Percentiles rank a stretch among this genome's conserved stretches.
Conservation (phyloP, 2,113 vertebrate species). For the Hoplias malabaricus region DNA sequence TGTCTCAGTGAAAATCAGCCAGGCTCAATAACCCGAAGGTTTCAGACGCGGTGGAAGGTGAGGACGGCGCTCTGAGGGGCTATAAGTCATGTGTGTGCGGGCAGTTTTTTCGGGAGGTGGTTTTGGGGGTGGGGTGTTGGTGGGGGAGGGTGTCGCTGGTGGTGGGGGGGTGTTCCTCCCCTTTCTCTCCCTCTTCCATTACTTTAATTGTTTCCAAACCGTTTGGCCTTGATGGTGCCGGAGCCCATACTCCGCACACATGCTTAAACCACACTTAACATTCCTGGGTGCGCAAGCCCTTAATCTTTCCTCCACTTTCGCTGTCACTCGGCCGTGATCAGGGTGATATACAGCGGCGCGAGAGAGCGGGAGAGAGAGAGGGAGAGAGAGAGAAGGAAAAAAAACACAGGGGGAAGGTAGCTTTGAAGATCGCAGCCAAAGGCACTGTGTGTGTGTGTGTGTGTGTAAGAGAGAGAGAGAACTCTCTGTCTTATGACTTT, state of each 20-base stretch:
- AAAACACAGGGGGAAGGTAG: constrained; percentile 2
- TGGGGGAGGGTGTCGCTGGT: not conserved
- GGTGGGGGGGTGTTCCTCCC: not conserved
- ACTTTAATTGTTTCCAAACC: constrained; percentile 58
- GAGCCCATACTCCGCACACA: constrained; percentile 48
- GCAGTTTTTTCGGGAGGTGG: constrained; percentile 10
- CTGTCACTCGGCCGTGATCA: constrained; percentile 51
- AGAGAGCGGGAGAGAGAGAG: constrained; percentile 27
- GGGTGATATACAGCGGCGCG: constrained; percentile 51
- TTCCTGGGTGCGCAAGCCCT: constrained; percentile 54
- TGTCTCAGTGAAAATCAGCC: too few species aligned
- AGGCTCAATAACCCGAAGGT: not conserved
- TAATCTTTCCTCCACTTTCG: constrained; percentile 59
- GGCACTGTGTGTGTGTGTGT: constrained; percentile 28
- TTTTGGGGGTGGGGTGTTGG: not conserved
- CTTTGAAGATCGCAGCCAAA: constrained; percentile 49
- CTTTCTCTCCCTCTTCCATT: constrained; percentile 37
- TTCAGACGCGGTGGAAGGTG: constrained; percentile 27
- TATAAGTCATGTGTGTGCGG: constrained; percentile 18
- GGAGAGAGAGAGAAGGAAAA: not conserved
- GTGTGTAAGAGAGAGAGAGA: too few species aligned
- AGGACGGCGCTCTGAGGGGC: constrained; percentile 23
- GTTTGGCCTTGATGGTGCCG: constrained; percentile 49
- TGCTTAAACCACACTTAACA: constrained; percentile 56
- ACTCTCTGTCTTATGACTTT: not conserved